These are phyloP conservation scores for Holothuria glaberrima DNA, from an alignment of 35 echinoderm and acorn worm species.

Conservation along the genomic window DNA sequence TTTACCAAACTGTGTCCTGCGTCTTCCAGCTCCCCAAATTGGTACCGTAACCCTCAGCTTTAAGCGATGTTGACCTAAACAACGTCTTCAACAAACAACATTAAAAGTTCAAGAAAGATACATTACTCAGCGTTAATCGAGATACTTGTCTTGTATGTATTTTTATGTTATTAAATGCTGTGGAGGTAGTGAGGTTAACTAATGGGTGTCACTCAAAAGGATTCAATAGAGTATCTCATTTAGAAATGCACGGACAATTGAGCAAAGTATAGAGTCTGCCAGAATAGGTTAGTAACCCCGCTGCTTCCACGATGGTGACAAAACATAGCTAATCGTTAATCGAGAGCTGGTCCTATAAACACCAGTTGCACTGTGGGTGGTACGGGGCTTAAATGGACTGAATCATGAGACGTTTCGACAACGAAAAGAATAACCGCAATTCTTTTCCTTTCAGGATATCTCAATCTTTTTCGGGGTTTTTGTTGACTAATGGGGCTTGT, in stretches of 20 bases:
- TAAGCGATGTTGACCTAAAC: no score
- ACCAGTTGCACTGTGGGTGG: constrained; percentile 25
- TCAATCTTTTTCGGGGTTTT: constrained; percentile 17
- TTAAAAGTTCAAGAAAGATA: no score
- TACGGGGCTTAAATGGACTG: not conserved
- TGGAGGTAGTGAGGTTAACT: not conserved
- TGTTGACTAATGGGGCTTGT: constrained; percentile 32
- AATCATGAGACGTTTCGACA: not conserved
- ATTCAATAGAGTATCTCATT: not conserved
- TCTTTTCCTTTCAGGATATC: constrained; percentile 3
- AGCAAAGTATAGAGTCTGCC: constrained; percentile 8
- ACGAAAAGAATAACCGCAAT: constrained; percentile 13
- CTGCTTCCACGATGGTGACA: not conserved
- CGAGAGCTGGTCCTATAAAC: not conserved
- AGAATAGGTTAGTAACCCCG: not conserved
- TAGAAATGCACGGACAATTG: constrained; percentile 33
- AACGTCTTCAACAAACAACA: no score
- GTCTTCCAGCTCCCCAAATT: no score
- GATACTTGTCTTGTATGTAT: no score
- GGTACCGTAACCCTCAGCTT: no score
- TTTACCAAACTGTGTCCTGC: no score
- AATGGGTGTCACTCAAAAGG: constrained; percentile 20
- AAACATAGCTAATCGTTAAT: constrained; percentile 16
- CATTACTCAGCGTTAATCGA: no score
- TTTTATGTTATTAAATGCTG: no score